A percentile compares a stretch with the other conserved stretches of the same genome.
Conservation (phyloP, 2,113 vertebrate species). For the Todiramphus chloris region DNA sequence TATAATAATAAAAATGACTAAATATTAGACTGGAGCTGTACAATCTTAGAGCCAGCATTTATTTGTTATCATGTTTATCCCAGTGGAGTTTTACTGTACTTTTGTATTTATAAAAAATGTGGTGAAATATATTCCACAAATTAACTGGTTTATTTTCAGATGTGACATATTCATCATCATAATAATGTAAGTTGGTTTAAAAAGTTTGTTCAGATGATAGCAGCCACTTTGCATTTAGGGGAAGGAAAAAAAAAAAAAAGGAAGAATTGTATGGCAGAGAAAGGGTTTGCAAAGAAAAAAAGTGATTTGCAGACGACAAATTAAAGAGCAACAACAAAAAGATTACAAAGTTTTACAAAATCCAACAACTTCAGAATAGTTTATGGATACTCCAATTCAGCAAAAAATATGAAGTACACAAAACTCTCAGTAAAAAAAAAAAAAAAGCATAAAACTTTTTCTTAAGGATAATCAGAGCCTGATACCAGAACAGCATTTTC, state of each 20-base stretch:
- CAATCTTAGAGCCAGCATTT: conserved; percentile 57
- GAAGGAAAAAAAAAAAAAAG: neutral
- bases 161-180: conserved; percentile 13
- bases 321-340: neutral
- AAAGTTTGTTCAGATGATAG: conserved; percentile 38
- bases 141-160: conserved; percentile 59
- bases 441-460: neutral
- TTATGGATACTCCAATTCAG: neutral
- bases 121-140: conserved; percentile 49
- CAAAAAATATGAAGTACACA: neutral
- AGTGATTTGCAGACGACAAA: neutral
- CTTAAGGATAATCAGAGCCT: neutral
- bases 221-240: neutral
- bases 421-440: neutral
- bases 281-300: neutral
- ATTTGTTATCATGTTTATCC: conserved; percentile 64
- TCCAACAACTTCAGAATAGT: neutral
- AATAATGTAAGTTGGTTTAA: conserved; percentile 47
- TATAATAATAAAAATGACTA: conserved; percentile 75
- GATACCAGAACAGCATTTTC: neutral
- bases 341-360: neutral
- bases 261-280: neutral
- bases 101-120: conserved; percentile 47
- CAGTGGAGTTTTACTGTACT: conserved; percentile 27
- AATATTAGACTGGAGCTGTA: conserved; percentile 59